A percentile compares a stretch with the other conserved stretches of the same genome.
Evolutionary conservation across 1,140 invertebrate genomes (phyloP).

Genomic region (Subanguina moxae): DNA sequence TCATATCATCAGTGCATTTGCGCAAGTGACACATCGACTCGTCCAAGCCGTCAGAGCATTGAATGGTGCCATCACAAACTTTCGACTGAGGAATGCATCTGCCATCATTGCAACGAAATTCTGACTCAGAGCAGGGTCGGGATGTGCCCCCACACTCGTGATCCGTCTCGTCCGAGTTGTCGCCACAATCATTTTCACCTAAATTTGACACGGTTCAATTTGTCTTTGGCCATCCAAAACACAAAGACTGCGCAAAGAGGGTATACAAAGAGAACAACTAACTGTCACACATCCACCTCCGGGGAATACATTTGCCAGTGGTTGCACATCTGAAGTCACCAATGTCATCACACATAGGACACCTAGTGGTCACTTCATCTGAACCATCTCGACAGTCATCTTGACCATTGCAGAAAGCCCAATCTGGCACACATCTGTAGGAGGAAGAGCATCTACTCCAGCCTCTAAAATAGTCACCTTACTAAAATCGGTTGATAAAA

Average conservation of each 20-base stretch:
- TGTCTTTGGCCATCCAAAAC: too few relatives aligned
- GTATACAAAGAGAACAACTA: neutral
- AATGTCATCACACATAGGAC: constrained; percentile 51
- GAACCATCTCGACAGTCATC: constrained; percentile 56
- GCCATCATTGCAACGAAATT: constrained; percentile 89
- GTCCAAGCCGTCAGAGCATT: constrained; percentile 58
- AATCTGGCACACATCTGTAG: constrained; percentile 58
- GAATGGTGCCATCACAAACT: constrained; percentile 52
- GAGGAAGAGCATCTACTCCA: constrained; percentile 51
- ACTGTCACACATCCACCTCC: constrained; percentile 85
- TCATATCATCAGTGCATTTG: constrained; percentile 33
- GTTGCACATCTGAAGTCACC: constrained; percentile 57
- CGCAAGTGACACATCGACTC: constrained; percentile 53
- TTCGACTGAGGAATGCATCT: constrained; percentile 78
- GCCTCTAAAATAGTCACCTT: constrained; percentile 20
- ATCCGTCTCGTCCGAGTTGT: constrained; percentile 56
- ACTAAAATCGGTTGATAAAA: neutral
- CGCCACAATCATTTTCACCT: constrained; percentile 42
- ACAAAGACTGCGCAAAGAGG: constrained; percentile 18
- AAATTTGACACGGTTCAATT: too few relatives aligned
- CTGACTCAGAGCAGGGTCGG: constrained; percentile 63
- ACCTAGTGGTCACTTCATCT: constrained; percentile 44
- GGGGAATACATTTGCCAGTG: constrained; percentile 83
- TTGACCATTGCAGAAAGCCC: constrained; percentile 59
- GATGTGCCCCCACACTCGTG: constrained; percentile 47